Evolutionary conservation across 2,113 vertebrate species (phyloP).

Genomic region (Microtus pennsylvanicus): DNA sequence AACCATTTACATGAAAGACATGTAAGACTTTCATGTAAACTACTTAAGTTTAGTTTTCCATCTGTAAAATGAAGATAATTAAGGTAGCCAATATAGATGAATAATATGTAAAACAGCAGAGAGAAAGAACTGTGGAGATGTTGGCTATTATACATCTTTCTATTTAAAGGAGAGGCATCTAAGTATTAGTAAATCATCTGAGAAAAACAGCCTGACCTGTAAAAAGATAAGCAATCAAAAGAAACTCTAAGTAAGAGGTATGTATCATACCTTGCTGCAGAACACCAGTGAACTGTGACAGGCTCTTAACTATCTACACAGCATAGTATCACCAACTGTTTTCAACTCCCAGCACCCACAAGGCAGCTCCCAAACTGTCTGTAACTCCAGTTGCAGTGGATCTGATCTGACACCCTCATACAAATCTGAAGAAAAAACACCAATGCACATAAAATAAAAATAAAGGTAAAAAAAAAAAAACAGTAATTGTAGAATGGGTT

Average conservation of each 20-base stretch:
- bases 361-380: too few species aligned
- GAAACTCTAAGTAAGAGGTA: constrained; percentile 15
- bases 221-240: constrained; percentile 45
- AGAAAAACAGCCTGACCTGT: constrained; percentile 19
- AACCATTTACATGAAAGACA: constrained; percentile 44
- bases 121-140: background rate
- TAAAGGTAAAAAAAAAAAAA: too few species aligned
- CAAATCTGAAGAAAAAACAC: too few species aligned
- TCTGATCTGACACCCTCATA: too few species aligned
- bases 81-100: constrained; percentile 11
- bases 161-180: background rate
- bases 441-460: too few species aligned
- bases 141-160: background rate
- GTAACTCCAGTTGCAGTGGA: too few species aligned
- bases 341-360: background rate
- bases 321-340: constrained; percentile 23
- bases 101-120: background rate
- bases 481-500: too few species aligned
- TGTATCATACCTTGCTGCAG: background rate
- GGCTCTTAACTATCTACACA: constrained; percentile 29
- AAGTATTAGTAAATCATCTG: constrained; percentile 22
- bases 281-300: background rate
- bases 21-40: background rate
- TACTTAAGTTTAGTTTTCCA: constrained; percentile 32
- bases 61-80: constrained; percentile 48